These are phyloP conservation scores for Phaethornis superciliosus DNA, from an alignment of 2,113 vertebrate genomes.

Conservation along the genomic window DNA sequence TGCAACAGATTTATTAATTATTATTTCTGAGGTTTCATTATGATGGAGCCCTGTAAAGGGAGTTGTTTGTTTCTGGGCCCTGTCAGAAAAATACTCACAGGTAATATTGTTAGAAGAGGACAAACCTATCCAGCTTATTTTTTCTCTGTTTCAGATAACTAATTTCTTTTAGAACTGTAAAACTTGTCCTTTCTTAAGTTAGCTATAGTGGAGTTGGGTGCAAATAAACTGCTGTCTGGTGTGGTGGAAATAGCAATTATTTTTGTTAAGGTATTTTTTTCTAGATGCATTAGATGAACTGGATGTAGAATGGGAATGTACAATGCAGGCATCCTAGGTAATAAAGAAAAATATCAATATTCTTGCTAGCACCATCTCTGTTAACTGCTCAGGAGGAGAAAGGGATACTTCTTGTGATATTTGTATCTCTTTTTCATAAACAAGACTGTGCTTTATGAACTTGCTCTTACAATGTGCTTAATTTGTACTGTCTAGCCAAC, in stretches of 20 bases:
- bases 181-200: too few species aligned
- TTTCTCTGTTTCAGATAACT: background rate
- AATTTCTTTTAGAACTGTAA: too few species aligned
- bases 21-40: constrained; percentile 22
- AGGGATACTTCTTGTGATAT: background rate
- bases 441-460: background rate
- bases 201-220: background rate
- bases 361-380: background rate
- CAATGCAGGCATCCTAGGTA: background rate
- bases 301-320: background rate
- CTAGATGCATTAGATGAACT: background rate
- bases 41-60: background rate
- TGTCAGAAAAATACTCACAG: background rate
- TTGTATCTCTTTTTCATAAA: background rate
- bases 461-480: background rate
- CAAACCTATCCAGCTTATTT: background rate
- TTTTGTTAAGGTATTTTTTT: background rate
- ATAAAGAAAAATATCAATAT: background rate
- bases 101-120: background rate
- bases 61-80: constrained; percentile 16
- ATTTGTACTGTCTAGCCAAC: background rate
- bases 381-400: background rate
- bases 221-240: background rate
- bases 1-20: constrained; percentile 26
- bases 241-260: background rate